phyloP scores from a whole-genome alignment of 2,113 vertebrate species.

The Pachyramphus minor region DNA sequence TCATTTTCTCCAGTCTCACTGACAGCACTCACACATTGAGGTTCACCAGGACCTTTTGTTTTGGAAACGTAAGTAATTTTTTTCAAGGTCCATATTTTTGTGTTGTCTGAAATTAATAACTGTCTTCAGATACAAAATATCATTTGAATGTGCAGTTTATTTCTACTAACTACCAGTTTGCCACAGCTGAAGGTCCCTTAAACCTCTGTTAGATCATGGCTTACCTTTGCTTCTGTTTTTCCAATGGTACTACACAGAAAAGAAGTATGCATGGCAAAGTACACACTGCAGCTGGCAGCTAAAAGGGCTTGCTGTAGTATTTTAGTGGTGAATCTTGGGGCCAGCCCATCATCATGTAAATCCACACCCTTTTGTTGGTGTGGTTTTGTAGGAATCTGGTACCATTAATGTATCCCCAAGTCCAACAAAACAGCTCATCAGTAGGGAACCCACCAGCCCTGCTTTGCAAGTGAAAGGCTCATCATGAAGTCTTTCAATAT shows the following conservation, averaged over 20 bases:
- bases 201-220: not conserved
- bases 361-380: conserved; percentile 11
- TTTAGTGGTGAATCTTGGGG: not conserved
- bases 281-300: not conserved
- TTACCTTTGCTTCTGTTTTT: not conserved
- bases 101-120: not conserved
- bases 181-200: not conserved
- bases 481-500: conserved; percentile 36
- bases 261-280: not conserved
- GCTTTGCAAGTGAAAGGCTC: conserved; percentile 45
- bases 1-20: not conserved
- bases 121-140: not conserved
- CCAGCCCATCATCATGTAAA: not conserved
- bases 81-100: not conserved
- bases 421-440: conserved; percentile 34
- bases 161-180: not conserved
- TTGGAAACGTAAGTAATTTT: not conserved
- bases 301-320: not conserved
- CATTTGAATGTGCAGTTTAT: not conserved
- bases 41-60: not conserved
- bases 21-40: not conserved
- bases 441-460: not conserved
- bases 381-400: conserved; percentile 16
- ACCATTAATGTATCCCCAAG: not conserved
- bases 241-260: not conserved